Evolutionary conservation across 2,113 vertebrate species (phyloP).

Genomic region (Nesoenas mayeri): DNA sequence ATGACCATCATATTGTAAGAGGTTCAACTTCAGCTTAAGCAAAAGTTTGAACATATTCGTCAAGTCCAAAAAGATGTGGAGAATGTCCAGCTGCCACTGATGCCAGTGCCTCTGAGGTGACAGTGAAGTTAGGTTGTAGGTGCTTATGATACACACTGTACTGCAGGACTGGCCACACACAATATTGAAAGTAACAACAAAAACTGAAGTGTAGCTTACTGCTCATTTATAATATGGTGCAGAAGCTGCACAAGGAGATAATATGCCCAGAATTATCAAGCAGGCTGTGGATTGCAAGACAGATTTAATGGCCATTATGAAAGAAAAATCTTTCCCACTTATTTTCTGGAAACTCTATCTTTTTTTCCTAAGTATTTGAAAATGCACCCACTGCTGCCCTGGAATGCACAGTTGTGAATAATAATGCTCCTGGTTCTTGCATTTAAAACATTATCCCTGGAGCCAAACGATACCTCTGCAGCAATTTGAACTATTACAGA

Average conservation of each 20-base stretch:
- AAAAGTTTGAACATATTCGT: background rate
- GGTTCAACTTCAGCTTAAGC: background rate
- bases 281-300: background rate
- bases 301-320: background rate
- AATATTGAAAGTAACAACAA: background rate
- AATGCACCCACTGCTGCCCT: background rate
- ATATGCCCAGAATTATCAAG: background rate
- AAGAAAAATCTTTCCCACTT: background rate
- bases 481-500: background rate
- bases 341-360: background rate
- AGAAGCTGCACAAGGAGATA: background rate
- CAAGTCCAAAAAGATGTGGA: background rate
- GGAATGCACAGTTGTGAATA: background rate
- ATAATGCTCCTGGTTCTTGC: background rate
- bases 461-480: background rate
- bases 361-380: conserved; percentile 1
- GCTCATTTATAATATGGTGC: background rate
- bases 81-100: background rate
- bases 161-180: background rate
- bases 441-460: background rate
- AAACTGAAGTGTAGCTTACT: background rate
- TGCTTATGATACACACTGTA: background rate
- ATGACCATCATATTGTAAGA: background rate
- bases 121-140: background rate
- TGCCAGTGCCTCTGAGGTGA: background rate